Percentiles rank a stretch among this genome's conserved stretches.
These are phyloP conservation scores for Tragopan temminckii DNA, from an alignment of 2,797 vertebrate species.

Conservation along the genomic window DNA sequence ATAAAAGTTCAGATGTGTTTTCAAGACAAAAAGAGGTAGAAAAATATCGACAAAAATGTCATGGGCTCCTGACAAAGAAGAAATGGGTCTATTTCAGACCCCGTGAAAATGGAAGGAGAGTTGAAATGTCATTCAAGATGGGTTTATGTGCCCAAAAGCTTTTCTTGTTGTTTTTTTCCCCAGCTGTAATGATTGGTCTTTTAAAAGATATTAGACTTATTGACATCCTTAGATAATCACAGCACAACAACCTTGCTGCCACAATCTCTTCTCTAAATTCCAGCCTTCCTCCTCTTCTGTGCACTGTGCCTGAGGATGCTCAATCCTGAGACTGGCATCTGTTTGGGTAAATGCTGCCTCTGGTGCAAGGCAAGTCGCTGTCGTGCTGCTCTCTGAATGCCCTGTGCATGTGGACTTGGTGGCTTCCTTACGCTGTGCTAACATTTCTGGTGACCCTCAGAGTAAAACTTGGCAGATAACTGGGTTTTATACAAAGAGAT, in stretches of 20 bases:
- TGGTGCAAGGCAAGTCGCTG: neutral
- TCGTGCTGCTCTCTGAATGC: neutral
- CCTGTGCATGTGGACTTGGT: neutral
- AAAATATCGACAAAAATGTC: conserved; percentile 35
- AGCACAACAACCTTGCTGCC: neutral
- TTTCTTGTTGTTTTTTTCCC: neutral
- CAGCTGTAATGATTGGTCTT: neutral
- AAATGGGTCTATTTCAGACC: conserved; percentile 28
- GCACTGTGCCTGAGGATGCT: neutral
- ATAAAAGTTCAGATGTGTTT: conserved; percentile 21
- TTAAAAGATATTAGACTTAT: neutral
- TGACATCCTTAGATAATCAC: neutral
- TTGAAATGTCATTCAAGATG: neutral
- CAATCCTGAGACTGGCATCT: neutral
- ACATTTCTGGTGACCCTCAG: conserved; percentile 30
- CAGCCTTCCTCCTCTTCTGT: neutral
- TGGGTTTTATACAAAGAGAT: conserved; percentile 53
- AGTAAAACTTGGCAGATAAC: conserved; percentile 32
- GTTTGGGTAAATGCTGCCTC: neutral
- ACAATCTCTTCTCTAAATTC: neutral
- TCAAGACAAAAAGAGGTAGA: neutral
- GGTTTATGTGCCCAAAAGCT: neutral
- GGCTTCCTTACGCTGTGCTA: neutral
- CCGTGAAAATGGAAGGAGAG: neutral
- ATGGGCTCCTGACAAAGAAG: neutral